Base-by-base conservation (phyloP, 2,113 vertebrate genomes). In the Stegastes partitus region DNA sequence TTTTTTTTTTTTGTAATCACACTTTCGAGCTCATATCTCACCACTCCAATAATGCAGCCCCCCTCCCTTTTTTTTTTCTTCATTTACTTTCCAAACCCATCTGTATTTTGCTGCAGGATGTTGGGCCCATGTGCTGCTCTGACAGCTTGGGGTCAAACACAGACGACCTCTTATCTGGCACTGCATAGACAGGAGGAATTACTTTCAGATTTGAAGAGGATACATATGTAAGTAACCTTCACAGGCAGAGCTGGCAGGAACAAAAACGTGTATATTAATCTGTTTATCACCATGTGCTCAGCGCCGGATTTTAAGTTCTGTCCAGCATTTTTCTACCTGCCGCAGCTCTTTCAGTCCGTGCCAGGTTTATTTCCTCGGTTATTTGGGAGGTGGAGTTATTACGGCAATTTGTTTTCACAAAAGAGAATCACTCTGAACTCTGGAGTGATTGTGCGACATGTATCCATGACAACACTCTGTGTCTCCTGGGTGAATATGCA, bases 81-180 rank as follows among this genome's bases (percentile, higher is more conserved):
- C 26, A 73, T 74, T 66, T 64, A 0, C 51, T 81, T 74, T 79
- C 54, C n/a, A 59, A 51, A 62, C 15, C 53, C 39, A 22, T 70
- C 65, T 59, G 7, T 47, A 9, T n/a, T 23, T 39, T 54, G 19
- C 37, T 28, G 25, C 19, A 56, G 64, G 62, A 58, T 26, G 66
- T 39, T 26, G 62, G 15, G 12, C 50, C 50, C 28, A 16, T 53
- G 42, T 62, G 15, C 37, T n/a, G 49, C 58, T 53, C 50, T 4
- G 54, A 63, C 77, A 79, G 56, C 78, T 75, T 23, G 11, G 62
- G 66, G 65, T 78, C 65, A 77, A 18, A 25, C 57, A 34, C 12
- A 61, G 31, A 65, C 68, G 69, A 87, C 73, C 62, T 76, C 75
- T 74, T 37, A 56, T 82, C 66, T 58, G 28, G 21, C 44, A 22